Conservation (phyloP, 2,113 vertebrate species). For the Mastomys natalensis region DNA sequence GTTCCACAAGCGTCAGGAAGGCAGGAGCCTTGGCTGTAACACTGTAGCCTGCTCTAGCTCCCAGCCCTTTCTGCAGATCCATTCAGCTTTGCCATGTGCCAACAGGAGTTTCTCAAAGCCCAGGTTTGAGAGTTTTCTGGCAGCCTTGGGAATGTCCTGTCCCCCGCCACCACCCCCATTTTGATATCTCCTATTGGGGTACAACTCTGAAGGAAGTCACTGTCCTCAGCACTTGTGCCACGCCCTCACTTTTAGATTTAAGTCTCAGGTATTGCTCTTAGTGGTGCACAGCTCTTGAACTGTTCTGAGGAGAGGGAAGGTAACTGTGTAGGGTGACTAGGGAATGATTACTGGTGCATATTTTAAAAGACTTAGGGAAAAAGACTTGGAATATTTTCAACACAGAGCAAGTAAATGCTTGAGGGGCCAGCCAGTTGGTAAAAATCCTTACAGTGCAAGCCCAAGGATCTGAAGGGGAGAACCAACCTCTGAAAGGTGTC, state of each 20-base stretch:
- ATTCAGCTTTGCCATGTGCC: background rate
- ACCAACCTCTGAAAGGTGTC: background rate
- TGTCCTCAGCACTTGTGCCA: background rate
- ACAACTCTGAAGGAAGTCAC: background rate
- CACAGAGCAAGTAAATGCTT: background rate
- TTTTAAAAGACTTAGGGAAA: background rate
- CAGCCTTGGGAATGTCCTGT: background rate
- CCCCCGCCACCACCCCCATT: background rate
- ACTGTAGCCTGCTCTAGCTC: background rate
- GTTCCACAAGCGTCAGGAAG: background rate
- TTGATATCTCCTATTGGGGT: background rate
- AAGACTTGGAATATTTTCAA: background rate
- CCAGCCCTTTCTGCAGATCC: background rate
- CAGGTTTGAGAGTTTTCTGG: constrained; percentile 1
- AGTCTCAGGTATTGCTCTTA: constrained; percentile 13
- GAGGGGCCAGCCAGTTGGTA: background rate
- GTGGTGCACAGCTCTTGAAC: background rate
- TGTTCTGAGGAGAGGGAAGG: background rate
- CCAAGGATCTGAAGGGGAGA: background rate
- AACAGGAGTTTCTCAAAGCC: background rate
- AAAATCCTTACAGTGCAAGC: background rate
- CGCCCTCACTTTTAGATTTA: background rate
- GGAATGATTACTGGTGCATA: background rate
- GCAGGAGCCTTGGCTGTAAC: background rate
- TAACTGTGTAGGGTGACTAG: background rate